Base-by-base conservation (phyloP, 2,113 vertebrate genomes). In the Willisornis vidua region DNA sequence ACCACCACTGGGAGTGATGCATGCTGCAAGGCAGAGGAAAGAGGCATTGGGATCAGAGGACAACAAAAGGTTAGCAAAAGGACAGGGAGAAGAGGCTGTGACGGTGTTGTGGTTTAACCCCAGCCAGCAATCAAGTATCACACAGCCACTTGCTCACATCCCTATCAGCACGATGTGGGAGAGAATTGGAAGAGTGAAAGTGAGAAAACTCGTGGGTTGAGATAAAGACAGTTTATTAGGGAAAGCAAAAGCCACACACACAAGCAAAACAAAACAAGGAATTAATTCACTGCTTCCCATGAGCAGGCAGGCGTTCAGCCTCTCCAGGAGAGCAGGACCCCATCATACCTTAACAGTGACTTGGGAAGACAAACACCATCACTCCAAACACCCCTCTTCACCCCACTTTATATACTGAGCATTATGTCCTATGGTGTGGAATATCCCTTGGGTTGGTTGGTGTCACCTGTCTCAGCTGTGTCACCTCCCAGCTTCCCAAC, bases 251-350 rank as follows among this genome's bases (percentile, higher is more conserved):
- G 57, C 12, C 2, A 1, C 70, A 51, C 43, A 71, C 48, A 65
- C 49, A 84, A 84, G 87, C 88, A 90, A 90, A 84, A 72, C 79
- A 90, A 90, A 84, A 63, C 57, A 84, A 43, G 65, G 72, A 84
- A 63, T 71, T 24, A 77, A 57, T 77, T 90, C 65, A 43, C 49
- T 51, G 25, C 18, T 90, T 57, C 22, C 72, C 57, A 51, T 63
- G 65, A 57, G 35, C 57, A 71, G 22, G 57, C n/a, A 28, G 20
- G 49, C 11, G 35, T 33, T 77, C 79, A 71, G 49, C 41, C 65
- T 24, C 25, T 76, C 57, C 63, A 77, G 57, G 31, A 70, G 9
- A 77, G 35, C 49, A 77, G 49, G 25, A 72, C 25, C 22, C 49
- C 39, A 41, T 22, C 39, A 31, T 6, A 5, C 14, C 10, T 33